These are phyloP conservation scores for Osmerus eperlanus DNA, from an alignment of 2,113 vertebrate species.

Conservation along the genomic window DNA sequence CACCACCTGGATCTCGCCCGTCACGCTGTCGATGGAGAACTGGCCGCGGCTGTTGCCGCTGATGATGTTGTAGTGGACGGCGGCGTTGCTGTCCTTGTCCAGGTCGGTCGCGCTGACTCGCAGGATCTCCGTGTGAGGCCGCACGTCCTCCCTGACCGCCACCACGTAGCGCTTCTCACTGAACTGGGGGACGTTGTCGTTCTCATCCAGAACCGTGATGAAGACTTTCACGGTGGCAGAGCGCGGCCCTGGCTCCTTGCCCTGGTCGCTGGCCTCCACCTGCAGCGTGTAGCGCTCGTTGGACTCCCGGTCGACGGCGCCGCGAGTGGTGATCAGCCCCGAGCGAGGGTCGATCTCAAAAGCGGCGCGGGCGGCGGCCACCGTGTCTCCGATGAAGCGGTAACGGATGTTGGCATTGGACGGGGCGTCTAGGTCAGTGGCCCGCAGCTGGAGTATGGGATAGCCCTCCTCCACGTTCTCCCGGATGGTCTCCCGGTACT, in stretches of 20 bases:
- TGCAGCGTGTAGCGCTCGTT: conserved; percentile 90
- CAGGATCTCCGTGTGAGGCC: conserved; percentile 89
- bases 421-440: conserved; percentile 88
- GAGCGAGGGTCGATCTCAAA: conserved; percentile 95
- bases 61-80: conserved; percentile 97
- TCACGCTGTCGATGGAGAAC: conserved; percentile 93
- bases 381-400: conserved; percentile 85
- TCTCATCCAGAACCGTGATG: conserved; percentile 95
- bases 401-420: conserved; percentile 96
- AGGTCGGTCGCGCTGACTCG: conserved; percentile 85
- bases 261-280: conserved; percentile 94
- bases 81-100: conserved; percentile 90
- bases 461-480: conserved; percentile 98
- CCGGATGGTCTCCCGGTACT: conserved; percentile 94
- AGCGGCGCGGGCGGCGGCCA: conserved; percentile 64
- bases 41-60: conserved; percentile 94
- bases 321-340: conserved; percentile 92
- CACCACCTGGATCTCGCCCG: conserved; percentile 93
- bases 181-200: conserved; percentile 96
- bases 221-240: conserved; percentile 88
- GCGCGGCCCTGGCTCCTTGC: conserved; percentile 87
- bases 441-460: conserved; percentile 92
- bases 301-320: conserved; percentile 88
- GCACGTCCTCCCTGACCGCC: conserved; percentile 89
- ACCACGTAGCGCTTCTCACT: conserved; percentile 96